phyloP scores from a whole-genome alignment of 2,797 vertebrate species.

The Lagocephalus sceleratus region DNA sequence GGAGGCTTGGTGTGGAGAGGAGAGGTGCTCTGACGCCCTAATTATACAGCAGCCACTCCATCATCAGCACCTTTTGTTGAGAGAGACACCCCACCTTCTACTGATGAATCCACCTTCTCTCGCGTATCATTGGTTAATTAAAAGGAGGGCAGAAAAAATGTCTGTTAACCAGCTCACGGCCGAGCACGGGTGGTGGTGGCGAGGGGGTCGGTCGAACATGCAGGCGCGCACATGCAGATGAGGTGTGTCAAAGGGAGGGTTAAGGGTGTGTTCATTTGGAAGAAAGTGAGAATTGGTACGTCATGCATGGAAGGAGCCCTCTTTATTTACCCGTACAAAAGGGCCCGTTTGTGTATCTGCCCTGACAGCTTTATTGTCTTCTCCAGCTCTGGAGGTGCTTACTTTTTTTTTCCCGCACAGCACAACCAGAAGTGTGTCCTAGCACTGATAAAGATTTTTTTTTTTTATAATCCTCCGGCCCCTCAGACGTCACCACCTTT shows the following conservation, averaged over 20 bases:
- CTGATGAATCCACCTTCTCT: slow-evolving; percentile 78
- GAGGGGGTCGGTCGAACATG: slow-evolving; percentile 42
- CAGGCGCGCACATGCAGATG: not conserved
- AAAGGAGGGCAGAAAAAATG: slow-evolving; percentile 86
- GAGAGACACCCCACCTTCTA: slow-evolving; percentile 84
- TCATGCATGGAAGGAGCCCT: slow-evolving; percentile 85
- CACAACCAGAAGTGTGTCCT: slow-evolving; percentile 45
- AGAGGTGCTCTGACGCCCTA: slow-evolving; percentile 91
- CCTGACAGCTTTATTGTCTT: slow-evolving; percentile 93
- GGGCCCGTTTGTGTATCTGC: slow-evolving; percentile 94
- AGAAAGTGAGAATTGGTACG: slow-evolving; percentile 80
- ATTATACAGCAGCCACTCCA: slow-evolving; percentile 99
- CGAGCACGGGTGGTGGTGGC: slow-evolving; percentile 66
- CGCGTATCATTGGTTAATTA: slow-evolving; percentile 99
- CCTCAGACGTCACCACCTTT: slow-evolving; percentile 39
- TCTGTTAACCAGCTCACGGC: slow-evolving; percentile 84
- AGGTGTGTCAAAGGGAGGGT: slow-evolving; percentile 53
- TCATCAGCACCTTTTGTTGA: slow-evolving; percentile 99
- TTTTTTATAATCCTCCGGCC: slow-evolving; percentile 31
- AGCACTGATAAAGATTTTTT: slow-evolving; percentile 58
- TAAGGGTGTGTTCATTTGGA: slow-evolving; percentile 83
- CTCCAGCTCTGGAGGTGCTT: slow-evolving; percentile 70
- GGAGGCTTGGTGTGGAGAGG: slow-evolving; percentile 87
- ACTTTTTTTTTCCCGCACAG: slow-evolving; percentile 63
- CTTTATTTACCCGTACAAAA: slow-evolving; percentile 99